A percentile compares a stretch with the other conserved stretches of the same genome.
Conservation (phyloP, 2,113 vertebrate genomes). For the Tauraco erythrolophus region DNA sequence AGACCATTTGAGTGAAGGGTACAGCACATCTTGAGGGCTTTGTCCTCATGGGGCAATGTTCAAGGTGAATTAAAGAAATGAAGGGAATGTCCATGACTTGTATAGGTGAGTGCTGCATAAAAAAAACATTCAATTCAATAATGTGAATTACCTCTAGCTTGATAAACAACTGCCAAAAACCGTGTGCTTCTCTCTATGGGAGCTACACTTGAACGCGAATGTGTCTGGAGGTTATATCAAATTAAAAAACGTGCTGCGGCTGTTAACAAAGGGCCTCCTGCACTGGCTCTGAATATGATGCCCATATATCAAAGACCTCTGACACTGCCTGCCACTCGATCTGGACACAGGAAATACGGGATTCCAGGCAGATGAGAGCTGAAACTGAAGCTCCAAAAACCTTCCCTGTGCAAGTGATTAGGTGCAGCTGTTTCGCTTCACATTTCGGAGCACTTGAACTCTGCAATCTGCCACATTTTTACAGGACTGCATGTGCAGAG, state of each 20-base stretch:
- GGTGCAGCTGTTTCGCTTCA: conserved; percentile 87
- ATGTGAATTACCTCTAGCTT: conserved; percentile 8
- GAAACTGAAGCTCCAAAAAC: conserved; percentile 85
- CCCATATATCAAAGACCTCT: conserved; percentile 86
- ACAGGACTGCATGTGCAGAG: conserved; percentile 49
- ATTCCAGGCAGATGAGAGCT: conserved; percentile 87
- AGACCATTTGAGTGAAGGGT: not conserved
- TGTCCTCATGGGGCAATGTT: not conserved
- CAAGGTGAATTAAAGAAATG: conserved; percentile 32
- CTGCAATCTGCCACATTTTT: conserved; percentile 83
- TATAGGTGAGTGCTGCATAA: not conserved
- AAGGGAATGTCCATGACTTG: not conserved
- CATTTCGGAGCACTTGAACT: conserved; percentile 84
- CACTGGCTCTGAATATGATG: conserved; percentile 79
- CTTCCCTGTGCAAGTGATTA: conserved; percentile 85
- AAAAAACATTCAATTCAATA: not conserved
- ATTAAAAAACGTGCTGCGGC: conserved; percentile 70
- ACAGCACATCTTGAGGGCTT: not conserved
- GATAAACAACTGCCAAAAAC: conserved; percentile 19
- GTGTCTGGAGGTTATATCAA: conserved; percentile 14
- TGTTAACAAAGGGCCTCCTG: conserved; percentile 82
- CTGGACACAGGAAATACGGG: conserved; percentile 83
- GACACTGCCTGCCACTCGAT: conserved; percentile 84
- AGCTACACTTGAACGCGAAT: not conserved
- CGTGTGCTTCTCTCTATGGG: not conserved